Conservation (phyloP, 2,888 invertebrate genomes). For the Drosophila leonis region DNA sequence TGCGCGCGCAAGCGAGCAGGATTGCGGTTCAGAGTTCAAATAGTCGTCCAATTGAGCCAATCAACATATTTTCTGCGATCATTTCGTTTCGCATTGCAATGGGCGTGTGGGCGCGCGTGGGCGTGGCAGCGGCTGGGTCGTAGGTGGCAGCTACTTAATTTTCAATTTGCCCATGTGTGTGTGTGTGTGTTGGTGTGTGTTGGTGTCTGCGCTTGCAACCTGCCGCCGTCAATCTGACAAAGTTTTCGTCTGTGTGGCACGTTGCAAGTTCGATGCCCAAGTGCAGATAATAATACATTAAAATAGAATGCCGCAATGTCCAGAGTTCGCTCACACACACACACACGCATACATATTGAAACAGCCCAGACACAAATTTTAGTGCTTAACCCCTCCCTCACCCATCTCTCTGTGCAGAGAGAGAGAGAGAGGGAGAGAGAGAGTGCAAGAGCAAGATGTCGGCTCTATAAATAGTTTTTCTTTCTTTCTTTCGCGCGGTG, state of each 20-base stretch:
- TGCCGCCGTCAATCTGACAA: conserved; percentile 48
- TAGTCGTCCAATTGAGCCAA: conserved; percentile 85
- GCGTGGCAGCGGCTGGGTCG: conserved; percentile 36
- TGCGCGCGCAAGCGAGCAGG: conserved; percentile 18
- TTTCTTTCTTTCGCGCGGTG: conserved; percentile 29
- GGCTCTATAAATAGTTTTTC: conserved; percentile 58
- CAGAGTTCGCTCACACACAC: conserved; percentile 60
- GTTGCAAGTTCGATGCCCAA: conserved; percentile 76
- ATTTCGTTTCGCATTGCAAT: conserved; percentile 14
- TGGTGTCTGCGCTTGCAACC: conserved; percentile 34
- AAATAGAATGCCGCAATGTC: conserved; percentile 69
- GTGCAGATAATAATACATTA: conserved; percentile 76
- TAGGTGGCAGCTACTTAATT: conserved; percentile 63
- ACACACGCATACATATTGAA: conserved; percentile 32
- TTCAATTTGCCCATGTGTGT: conserved; percentile 7
- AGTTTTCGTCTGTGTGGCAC: conserved; percentile 43
- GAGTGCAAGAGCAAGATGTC: conserved; percentile 1
- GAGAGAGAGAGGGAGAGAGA: background rate
- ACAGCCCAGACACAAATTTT: conserved; percentile 63
- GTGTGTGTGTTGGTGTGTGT: background rate
- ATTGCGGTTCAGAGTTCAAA: conserved; percentile 85
- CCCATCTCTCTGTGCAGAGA: background rate
- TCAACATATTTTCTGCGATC: conserved; percentile 77
- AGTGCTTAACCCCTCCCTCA: conserved; percentile 31
- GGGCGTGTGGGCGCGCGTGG: conserved; percentile 12